These are phyloP conservation scores for Drosophila yakuba DNA, from an alignment of 1,140 invertebrate species.

Conservation along the genomic window DNA sequence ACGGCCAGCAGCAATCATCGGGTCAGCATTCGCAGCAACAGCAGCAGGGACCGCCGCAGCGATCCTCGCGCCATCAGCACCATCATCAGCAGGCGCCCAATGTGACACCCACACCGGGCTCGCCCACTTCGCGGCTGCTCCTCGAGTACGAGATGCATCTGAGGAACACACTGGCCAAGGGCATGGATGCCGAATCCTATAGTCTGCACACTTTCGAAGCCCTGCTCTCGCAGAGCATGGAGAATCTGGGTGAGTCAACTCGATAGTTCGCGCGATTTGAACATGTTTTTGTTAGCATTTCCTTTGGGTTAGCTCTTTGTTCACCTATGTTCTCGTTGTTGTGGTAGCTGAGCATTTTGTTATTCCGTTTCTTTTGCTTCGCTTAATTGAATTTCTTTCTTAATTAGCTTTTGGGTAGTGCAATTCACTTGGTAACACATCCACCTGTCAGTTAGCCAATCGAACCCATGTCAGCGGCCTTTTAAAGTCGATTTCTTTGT, in stretches of 20 bases:
- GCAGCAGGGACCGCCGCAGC: constrained; percentile 58
- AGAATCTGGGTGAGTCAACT: constrained; percentile 92
- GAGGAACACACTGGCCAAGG: constrained; percentile 96
- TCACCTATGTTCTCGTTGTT: constrained; percentile 39
- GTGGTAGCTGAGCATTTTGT: constrained; percentile 45
- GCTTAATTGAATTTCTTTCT: constrained; percentile 58
- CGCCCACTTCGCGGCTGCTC: constrained; percentile 93
- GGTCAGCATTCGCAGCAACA: constrained; percentile 56
- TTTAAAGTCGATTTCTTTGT: constrained; percentile 58
- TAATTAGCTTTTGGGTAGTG: constrained; percentile 47
- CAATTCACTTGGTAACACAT: constrained; percentile 9
- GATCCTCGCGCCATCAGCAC: constrained; percentile 67
- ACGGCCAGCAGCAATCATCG: constrained; percentile 87
- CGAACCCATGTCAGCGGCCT: constrained; percentile 64
- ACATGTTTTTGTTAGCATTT: background rate
- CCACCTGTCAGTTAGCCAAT: constrained; percentile 34
- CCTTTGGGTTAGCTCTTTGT: constrained; percentile 11
- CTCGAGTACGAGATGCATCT: constrained; percentile 98
- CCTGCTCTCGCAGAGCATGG: constrained; percentile 96
- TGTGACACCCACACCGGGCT: constrained; percentile 91
- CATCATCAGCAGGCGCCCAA: constrained; percentile 86
- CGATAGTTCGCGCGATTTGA: constrained; percentile 5
- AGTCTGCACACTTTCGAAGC: constrained; percentile 97
- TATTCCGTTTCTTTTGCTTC: constrained; percentile 37
- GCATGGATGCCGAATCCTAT: constrained; percentile 97